Conservation (phyloP, 2,797 vertebrate species). For the Artibeus jamaicensis region DNA sequence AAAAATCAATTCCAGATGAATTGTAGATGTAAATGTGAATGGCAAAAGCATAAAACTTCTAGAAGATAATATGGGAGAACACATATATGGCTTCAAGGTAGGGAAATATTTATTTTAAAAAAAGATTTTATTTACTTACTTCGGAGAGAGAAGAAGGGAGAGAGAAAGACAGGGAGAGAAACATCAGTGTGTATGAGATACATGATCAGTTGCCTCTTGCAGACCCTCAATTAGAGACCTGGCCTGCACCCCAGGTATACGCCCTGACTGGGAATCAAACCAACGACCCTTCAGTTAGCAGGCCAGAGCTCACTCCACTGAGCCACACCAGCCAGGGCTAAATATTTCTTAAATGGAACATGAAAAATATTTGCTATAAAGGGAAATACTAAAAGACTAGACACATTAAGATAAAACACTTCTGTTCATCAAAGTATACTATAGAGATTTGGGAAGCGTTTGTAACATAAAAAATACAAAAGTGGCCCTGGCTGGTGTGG, state of each 20-base stretch:
- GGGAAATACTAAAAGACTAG: conserved; percentile 2
- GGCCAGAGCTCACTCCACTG: no score
- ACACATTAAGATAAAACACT: conserved; percentile 30
- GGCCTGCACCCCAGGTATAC: no score
- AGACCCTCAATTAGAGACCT: no score
- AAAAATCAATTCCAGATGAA: not conserved
- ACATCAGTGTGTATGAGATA: no score
- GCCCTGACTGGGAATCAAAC: no score
- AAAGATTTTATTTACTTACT: no score
- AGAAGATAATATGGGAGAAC: not conserved
- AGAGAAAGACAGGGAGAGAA: no score
- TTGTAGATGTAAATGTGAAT: not conserved
- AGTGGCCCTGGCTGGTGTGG: not conserved
- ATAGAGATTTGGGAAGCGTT: conserved; percentile 15
- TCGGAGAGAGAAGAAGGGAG: no score
- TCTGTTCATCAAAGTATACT: not conserved
- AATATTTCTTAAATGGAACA: not conserved
- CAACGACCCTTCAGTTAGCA: no score
- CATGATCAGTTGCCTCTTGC: no score
- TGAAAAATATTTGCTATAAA: not conserved
- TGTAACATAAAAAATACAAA: conserved; percentile 15
- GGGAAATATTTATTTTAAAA: not conserved
- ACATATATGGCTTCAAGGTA: not conserved
- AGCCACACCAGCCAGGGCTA: no score
- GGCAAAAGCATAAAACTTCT: conserved; percentile 28